phyloP scores from a whole-genome alignment of 2,113 vertebrate genomes.

The Enhydra lutris region DNA sequence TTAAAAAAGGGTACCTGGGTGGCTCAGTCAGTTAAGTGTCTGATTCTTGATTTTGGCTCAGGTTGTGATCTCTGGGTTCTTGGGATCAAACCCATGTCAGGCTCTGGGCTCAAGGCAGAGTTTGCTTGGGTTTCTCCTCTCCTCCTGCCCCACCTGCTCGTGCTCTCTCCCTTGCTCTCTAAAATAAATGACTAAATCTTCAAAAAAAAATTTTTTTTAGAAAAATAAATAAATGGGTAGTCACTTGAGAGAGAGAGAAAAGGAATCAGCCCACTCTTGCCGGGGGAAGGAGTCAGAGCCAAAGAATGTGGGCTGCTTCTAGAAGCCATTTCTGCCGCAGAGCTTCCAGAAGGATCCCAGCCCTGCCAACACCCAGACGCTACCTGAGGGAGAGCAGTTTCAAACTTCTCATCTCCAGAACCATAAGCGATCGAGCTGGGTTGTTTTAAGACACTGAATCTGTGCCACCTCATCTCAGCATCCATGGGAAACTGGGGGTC shows the following conservation, averaged over 20 bases:
- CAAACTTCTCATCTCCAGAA: neutral
- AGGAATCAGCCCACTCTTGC: accelerated
- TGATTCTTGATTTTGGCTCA: neutral
- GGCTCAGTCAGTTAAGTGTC: neutral
- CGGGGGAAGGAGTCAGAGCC: neutral
- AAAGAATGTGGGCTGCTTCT: neutral
- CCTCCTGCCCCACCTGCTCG: neutral
- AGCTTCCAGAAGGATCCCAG: neutral
- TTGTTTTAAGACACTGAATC: neutral
- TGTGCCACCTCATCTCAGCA: neutral
- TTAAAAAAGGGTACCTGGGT: neutral
- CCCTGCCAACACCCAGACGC: neutral
- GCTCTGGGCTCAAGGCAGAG: neutral
- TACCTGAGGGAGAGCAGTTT: neutral
- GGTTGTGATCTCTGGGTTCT: neutral
- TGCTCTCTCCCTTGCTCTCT: neutral
- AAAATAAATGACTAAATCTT: neutral
- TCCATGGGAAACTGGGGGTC: neutral
- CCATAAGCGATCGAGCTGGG: neutral
- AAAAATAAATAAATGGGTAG: neutral
- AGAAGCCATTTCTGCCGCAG: neutral
- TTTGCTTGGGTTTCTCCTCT: neutral
- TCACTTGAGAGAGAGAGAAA: neutral
- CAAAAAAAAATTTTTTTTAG: neutral
- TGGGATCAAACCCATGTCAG: neutral